Base-by-base conservation (phyloP, 2,113 vertebrate genomes). In the Ia io region DNA sequence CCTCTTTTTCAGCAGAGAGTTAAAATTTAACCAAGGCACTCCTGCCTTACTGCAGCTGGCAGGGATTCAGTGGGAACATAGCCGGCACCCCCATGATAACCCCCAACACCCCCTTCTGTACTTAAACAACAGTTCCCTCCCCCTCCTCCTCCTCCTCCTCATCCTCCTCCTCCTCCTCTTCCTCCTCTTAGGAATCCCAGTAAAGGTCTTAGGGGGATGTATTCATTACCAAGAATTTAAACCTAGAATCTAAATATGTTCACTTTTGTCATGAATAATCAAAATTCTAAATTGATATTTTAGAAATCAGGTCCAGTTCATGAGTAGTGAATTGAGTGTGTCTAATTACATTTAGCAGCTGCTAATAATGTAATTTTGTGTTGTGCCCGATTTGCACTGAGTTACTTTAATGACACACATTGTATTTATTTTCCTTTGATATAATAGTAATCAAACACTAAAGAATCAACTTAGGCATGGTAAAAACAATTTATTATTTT, bases 311-410 rank as follows among this genome's bases (percentile, higher is more conserved):
- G 92, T 96, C 95, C 95, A 97, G 92, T 97, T 96, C 96, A 95
- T 96, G 94, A 96, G 95, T 96, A 95, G 78, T 87, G 96, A 97
- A 97, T 96, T 96, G 95, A 97, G 95, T 97, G 95, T 97, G 93
- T 93, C 97, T 96, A 97, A 97, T 97, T 97, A 92, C 97, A 95
- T 96, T 97, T 97, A 97, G 97, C 96, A 97, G 95, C 96, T 97
- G 96, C 93, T 97, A 96, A 96, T 97, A 97, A 97, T 96, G 96
- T 97, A 97, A 97, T 97, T 97, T 97, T 96, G 84, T 94, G 97
- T 97, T 97, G 92, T 97, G 95, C 95, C 95, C 94, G 96, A 97
- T 97, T 97, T 97, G 93, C 97, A 84, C 95, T 94, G 95, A 97
- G 97, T 97, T 97, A 97, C 95, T 96, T 96, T 96, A 97, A 97